A percentile compares a stretch with the other conserved stretches of the same genome.
Conservation (phyloP, 2,797 vertebrate species). For the Ctenopoma kingsleyae region DNA sequence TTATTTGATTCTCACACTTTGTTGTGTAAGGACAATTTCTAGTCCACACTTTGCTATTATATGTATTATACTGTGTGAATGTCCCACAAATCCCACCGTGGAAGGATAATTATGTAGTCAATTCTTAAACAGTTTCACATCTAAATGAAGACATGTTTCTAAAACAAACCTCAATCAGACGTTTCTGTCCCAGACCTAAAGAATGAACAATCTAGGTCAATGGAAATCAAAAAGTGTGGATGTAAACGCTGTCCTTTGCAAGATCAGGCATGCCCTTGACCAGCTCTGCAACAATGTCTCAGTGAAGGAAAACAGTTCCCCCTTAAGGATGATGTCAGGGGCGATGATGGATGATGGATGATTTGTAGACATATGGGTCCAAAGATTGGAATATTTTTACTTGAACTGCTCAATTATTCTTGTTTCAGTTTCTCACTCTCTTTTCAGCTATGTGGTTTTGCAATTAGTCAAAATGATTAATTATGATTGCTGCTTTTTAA, state of each 20-base stretch:
- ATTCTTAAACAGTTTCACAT: conserved; percentile 11
- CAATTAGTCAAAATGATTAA: background rate
- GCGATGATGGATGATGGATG: conserved; percentile 71
- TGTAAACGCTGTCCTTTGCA: conserved; percentile 28
- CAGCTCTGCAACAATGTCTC: conserved; percentile 60
- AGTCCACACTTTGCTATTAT: background rate
- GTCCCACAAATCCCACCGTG: conserved; percentile 19
- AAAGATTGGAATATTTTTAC: background rate
- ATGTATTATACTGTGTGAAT: conserved; percentile 11
- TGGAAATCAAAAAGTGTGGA: conserved; percentile 36
- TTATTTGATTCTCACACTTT: conserved; percentile 24
- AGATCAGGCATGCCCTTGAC: conserved; percentile 59
- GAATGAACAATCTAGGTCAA: conserved; percentile 41
- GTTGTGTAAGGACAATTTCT: conserved; percentile 23
- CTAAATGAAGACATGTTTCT: background rate
- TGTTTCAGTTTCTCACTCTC: background rate
- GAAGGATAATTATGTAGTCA: conserved; percentile 12
- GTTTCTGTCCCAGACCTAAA: background rate
- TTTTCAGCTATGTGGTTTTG: background rate
- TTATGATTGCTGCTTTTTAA: too few relatives aligned
- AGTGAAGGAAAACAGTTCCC: conserved; percentile 61
- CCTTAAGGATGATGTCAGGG: conserved; percentile 63
- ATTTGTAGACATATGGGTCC: conserved; percentile 26
- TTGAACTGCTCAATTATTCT: background rate
- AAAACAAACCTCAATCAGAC: conserved; percentile 18